Percentiles rank a stretch among this genome's conserved stretches.
Evolutionary conservation across 2,888 invertebrate species (phyloP).

Genomic region (Deilephila porcellus): DNA sequence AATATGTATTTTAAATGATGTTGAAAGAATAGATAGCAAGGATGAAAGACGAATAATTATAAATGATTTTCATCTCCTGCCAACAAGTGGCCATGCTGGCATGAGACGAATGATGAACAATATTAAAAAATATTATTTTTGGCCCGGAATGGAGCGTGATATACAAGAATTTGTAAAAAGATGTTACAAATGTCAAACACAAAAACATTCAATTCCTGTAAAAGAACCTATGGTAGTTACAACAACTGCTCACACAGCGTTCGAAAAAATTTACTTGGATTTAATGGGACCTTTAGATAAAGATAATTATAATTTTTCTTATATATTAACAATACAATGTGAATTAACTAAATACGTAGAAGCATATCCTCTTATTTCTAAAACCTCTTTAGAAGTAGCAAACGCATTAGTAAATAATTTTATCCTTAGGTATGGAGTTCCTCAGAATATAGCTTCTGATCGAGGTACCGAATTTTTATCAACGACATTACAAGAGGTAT

Average conservation of each 20-base stretch:
- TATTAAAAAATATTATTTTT: constrained; percentile 28
- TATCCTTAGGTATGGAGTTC: constrained; percentile 33
- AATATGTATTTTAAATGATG: background rate
- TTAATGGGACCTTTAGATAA: constrained; percentile 25
- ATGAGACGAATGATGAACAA: constrained; percentile 30
- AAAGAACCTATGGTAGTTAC: constrained; percentile 31
- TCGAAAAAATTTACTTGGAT: constrained; percentile 18
- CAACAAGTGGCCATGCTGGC: constrained; percentile 28
- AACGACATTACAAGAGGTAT: constrained; percentile 31
- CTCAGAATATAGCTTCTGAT: constrained; percentile 28
- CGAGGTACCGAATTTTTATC: constrained; percentile 35
- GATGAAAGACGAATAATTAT: constrained; percentile 16
- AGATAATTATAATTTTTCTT: constrained; percentile 12
- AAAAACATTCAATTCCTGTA: background rate
- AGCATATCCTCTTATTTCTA: constrained; percentile 29
- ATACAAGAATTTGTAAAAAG: background rate
- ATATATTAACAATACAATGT: constrained; percentile 33
- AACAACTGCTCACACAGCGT: constrained; percentile 30
- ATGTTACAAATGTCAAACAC: background rate
- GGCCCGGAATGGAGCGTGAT: constrained; percentile 23
- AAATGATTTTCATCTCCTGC: constrained; percentile 24
- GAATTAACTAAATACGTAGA: constrained; percentile 32
- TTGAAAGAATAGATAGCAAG: constrained; percentile 30
- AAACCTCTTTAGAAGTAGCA: constrained; percentile 29
- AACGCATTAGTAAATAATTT: constrained; percentile 30